Evolutionary conservation across 2,888 invertebrate species (phyloP), one percentile per base, ranked within the genome.

Genomic region (Digitonthophagus gazella): DNA sequence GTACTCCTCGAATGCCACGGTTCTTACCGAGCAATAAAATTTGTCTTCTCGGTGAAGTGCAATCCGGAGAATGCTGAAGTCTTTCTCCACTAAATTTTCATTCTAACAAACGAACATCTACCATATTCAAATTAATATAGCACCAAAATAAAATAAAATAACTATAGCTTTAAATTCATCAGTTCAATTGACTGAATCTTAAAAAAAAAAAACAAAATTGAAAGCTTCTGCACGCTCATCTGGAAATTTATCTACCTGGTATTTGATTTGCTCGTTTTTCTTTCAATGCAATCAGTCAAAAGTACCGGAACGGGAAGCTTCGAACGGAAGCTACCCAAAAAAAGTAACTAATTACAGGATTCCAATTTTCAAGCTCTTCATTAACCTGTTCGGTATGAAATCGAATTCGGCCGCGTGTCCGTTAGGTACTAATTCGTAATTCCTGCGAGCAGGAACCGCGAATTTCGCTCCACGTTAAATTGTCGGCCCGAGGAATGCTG

Each of bases 401-500:
- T 44, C 28, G 28, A 44, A 11, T 44, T 44, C 28, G 28, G 6
- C 28, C 11, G 28, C 11, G 28, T 44, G 28, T 44, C 28, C 28
- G 28, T 44, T 44, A 8, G 28, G 28, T 11, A 11, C 28, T 44
- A 44, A 44, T 44, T 44, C 28, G 28, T n/a, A n/a, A n/a, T n/a
- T n/a, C n/a, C n/a, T n/a, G n/a, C n/a, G n/a, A n/a, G n/a, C n/a
- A n/a, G n/a, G n/a, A n/a, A n/a, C n/a, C n/a, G n/a, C n/a, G 11
- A 44, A 8, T 44, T 44, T 44, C 28, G 28, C 11, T 44, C 11
- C 11, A 44, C 6, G 8, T 44, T 44, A 44, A 44, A 44, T 8
- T 44, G 28, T 44, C 11, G 28, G 28, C 6, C 28, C 65, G 54
- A 64, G 74, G 74, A 74, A 74, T 74, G 74, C 67, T 67, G 72